A percentile compares a stretch with the other conserved stretches of the same genome.
phyloP scores from a whole-genome alignment of 2,113 vertebrate species.

The Herpailurus yagouaroundi region DNA sequence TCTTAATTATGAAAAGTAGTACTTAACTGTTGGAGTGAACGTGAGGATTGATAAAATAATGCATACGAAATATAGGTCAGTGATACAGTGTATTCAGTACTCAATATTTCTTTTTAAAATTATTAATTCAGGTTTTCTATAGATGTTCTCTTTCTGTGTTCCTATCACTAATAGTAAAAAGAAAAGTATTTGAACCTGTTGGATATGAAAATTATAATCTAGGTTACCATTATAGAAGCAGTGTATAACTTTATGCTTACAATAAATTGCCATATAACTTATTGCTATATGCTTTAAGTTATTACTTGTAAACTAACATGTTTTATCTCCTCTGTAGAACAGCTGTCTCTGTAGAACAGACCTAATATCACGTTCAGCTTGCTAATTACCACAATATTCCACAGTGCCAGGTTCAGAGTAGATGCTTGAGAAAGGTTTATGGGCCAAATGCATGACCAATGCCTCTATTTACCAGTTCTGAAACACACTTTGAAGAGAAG shows the following conservation, averaged over 20 bases:
- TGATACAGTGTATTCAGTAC: not conserved
- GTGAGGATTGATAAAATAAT: not conserved
- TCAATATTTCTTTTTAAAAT: constrained; percentile 1
- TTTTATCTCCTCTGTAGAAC: not conserved
- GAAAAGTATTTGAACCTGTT: not conserved
- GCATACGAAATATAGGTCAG: not conserved
- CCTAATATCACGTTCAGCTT: not conserved
- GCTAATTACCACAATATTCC: not conserved
- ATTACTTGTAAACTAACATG: not conserved
- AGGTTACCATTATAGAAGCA: not conserved
- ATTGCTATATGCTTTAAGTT: not conserved
- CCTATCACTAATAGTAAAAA: not conserved
- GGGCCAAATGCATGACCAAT: not conserved
- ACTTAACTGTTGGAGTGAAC: not conserved
- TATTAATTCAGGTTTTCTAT: not conserved
- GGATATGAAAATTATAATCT: not conserved
- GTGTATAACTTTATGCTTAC: not conserved
- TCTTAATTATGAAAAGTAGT: not conserved
- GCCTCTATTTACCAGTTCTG: not conserved
- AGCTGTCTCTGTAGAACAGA: not conserved
- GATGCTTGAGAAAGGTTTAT: not conserved
- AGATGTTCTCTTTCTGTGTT: not conserved
- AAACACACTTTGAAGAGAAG: not conserved
- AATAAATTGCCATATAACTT: not conserved
- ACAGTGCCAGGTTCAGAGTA: not conserved